Base-by-base conservation (phyloP, 2,888 invertebrate genomes). In the Agonopterix arenella region DNA sequence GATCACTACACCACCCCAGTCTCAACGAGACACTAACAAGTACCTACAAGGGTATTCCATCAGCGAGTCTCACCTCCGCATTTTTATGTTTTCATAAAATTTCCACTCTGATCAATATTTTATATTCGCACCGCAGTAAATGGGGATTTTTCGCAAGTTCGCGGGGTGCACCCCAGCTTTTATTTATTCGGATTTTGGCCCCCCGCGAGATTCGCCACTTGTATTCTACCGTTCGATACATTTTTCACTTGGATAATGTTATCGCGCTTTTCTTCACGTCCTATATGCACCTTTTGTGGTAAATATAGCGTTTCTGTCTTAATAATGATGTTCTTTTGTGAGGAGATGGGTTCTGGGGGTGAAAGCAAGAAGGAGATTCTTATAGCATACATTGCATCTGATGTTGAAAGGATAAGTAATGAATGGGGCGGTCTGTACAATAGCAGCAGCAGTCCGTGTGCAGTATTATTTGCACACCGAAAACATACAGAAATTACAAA, bases 81-180 rank as follows among this genome's bases (percentile, higher is more conserved):
- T 80, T 85, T 84, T 84, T 84, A 84, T 80, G 81, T 84, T 85
- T 86, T 84, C 84, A 85, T 84, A 86, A 84, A 13, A 85, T 85
- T 83, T 77, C 71, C 77, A 68, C 70, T 60, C 73, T 74, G 84
- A 86, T 88, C 88, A 83, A 86, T 86, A 83, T 84, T 84, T 84
- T 81, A 85, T 83, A 82, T 82, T 78, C 79, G 73, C 78, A 68
- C 68, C 70, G 70, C 68, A 69, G 72, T 70, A 66, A 73, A 76
- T 70, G 73, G 76, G 70, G 70, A 64, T 67, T 81, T 70, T 73
- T 76, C 70, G 73, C 72, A 74, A 73, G 70, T 74, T 76, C 65
- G 65, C 69, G 64, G 63, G 64, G 7, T 73, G 56, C 56, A 56
- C 68, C 68, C 43, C 69, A 60, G 60, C 64, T 61, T 60, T 71